These are phyloP conservation scores for Polypterus bichir DNA, from an alignment of 2,113 vertebrate species.

Conservation along the genomic window DNA sequence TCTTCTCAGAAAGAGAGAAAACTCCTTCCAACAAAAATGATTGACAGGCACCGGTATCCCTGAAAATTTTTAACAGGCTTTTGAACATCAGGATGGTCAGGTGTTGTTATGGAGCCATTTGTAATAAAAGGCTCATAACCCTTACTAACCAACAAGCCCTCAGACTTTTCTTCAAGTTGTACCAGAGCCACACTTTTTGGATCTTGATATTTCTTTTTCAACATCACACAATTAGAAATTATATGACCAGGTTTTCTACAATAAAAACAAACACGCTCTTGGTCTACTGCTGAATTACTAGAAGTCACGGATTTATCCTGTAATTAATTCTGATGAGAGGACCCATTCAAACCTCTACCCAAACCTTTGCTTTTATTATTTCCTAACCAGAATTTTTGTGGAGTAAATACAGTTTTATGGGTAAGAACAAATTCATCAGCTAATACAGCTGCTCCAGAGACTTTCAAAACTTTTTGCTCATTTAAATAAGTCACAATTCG, in stretches of 20 bases:
- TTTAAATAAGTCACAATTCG: constrained; percentile 5
- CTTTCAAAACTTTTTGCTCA: constrained; percentile 6
- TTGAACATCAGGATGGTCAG: not conserved
- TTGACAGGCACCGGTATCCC: constrained; percentile 2
- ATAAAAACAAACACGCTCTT: not conserved
- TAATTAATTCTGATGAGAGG: too few species aligned
- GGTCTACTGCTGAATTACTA: not conserved
- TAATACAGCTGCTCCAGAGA: constrained; percentile 2
- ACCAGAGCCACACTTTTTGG: constrained; percentile 5
- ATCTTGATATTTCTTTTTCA: not conserved
- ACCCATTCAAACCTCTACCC: too few species aligned
- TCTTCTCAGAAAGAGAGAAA: too few species aligned
- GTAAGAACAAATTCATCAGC: constrained; percentile 9
- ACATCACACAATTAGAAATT: constrained; percentile 1
- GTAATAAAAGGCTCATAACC: constrained; percentile 2
- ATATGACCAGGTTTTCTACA: not conserved
- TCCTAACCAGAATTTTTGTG: too few species aligned
- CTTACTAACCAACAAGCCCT: not conserved
- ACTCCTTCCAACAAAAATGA: constrained; percentile 10
- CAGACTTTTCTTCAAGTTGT: not conserved
- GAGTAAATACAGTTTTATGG: not conserved
- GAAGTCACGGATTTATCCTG: too few species aligned
- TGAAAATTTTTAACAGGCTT: not conserved
- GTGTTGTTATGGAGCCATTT: not conserved
- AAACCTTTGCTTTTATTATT: too few species aligned